phyloP scores from a whole-genome alignment of 2,888 invertebrate genomes.

The Venustoraphidia nigricollis region DNA sequence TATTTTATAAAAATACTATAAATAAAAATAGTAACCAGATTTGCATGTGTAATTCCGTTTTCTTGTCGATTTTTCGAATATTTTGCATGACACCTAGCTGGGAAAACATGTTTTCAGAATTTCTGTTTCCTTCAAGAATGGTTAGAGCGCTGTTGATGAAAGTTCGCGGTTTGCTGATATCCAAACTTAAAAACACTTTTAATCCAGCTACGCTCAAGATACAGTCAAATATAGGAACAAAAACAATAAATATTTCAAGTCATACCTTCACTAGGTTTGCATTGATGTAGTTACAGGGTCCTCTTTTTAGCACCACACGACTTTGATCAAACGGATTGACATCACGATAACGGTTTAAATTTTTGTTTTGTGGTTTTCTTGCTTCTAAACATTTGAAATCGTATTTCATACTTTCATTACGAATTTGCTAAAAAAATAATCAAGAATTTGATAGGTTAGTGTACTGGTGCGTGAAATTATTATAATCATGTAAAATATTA shows the following conservation, averaged over 20 bases:
- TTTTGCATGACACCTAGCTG: too few species aligned
- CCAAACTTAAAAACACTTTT: too few species aligned
- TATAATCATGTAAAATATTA: neutral
- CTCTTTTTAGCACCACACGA: slow-evolving; percentile 60
- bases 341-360: slow-evolving; percentile 83
- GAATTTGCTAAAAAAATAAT: slow-evolving; percentile 48
- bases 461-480: slow-evolving; percentile 14
- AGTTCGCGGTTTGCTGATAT: neutral
- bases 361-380: slow-evolving; percentile 60
- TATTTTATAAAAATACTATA: too few species aligned
- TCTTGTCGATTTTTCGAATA: too few species aligned
- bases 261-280: slow-evolving; percentile 74
- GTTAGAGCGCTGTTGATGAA: neutral
- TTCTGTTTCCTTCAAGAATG: too few species aligned
- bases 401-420: slow-evolving; percentile 48
- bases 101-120: too few species aligned
- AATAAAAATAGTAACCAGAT: too few species aligned
- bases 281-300: slow-evolving; percentile 80
- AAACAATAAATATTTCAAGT: neutral
- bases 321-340: slow-evolving; percentile 94
- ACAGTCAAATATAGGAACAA: neutral
- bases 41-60: too few species aligned
- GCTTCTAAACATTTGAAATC: slow-evolving; percentile 53
- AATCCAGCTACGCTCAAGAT: too few species aligned
- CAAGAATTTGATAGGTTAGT: slow-evolving; percentile 2